Base-by-base conservation (phyloP, 2,113 vertebrate genomes). In the Daboia siamensis region DNA sequence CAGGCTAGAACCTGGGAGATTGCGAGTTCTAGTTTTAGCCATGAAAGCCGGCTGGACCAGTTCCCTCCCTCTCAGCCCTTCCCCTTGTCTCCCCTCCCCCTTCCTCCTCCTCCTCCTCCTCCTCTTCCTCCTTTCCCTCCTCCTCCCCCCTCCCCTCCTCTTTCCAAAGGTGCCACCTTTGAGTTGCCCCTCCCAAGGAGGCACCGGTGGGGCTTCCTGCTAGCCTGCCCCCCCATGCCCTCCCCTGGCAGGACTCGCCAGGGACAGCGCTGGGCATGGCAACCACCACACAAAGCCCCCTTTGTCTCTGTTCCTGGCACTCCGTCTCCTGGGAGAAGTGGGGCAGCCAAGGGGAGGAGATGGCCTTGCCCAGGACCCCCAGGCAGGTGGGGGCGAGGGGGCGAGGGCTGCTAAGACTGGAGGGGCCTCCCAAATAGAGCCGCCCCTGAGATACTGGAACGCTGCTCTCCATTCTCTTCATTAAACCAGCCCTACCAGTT, bases 261-360 rank as follows among this genome's bases (percentile, higher is more conserved):
- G 29, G 13, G n/a, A 15, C 46, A 2, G 24, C 3, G 15, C 52
- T 1, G 26, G 39, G 61, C 20, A 5, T 8, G 55, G 24, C 8
- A 2, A 11, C 44, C 26, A 44, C 46, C 24, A 7, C 84, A 92
- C 91, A 93, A 93, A 51, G 80, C 12, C 12, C 69, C 91, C 0
- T 90, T 93, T 92, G 91, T 93, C n/a, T 20, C 52, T 8, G 21
- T 1, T 55, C 56, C 33, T 90, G 93, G 93, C 93, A 33, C 10
- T 9, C n/a, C 21, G 1, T 17, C 26, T n/a, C 26, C 11, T 89
- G 64, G 91, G 64, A 23, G 24, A 29, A 69, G 29, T 5, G 12
- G 48, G 86, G 12, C 48, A 52, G 44, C 24, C 24, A 6, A 26
- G 26, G 48, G 86, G 17, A 46, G 24, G 48, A 15, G 29, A 5